Conservation (phyloP, 2,113 vertebrate genomes). For the Oncorhynchus keta region DNA sequence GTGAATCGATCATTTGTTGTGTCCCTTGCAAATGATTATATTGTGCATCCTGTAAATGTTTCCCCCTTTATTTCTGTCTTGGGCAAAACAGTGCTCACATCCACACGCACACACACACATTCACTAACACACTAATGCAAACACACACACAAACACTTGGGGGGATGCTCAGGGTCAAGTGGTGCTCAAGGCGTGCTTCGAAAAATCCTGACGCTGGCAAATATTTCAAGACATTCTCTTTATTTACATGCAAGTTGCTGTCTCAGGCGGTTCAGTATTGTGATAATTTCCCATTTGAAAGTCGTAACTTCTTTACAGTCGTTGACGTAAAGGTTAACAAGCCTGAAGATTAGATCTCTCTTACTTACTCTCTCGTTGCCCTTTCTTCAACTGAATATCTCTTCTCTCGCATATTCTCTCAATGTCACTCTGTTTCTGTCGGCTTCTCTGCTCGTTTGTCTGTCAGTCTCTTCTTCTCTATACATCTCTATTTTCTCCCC, state of each 20-base stretch:
- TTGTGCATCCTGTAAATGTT: too few species aligned
- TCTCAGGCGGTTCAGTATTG: slow-evolving; percentile 64
- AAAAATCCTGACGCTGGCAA: slow-evolving; percentile 70
- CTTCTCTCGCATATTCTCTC: too few species aligned
- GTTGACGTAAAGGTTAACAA: slow-evolving; percentile 10
- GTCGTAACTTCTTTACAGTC: slow-evolving; percentile 45
- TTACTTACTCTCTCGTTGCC: not conserved
- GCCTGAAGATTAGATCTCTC: too few species aligned
- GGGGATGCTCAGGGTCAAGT: slow-evolving; percentile 60
- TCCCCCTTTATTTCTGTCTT: too few species aligned
- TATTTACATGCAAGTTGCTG: slow-evolving; percentile 62
- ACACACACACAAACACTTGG: slow-evolving; percentile 41
- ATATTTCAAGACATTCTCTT: slow-evolving; percentile 74
- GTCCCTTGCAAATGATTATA: too few species aligned
- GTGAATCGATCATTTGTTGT: too few species aligned
- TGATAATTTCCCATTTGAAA: slow-evolving; percentile 57
- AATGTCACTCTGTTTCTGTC: not conserved
- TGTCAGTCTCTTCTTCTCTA: not conserved
- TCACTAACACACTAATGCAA: not conserved
- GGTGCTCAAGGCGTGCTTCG: slow-evolving; percentile 47
- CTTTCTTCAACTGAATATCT: too few species aligned
- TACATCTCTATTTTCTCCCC: slow-evolving; percentile 4
- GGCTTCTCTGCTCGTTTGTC: not conserved
- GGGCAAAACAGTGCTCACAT: too few species aligned
- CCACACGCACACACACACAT: not conserved